Conservation (phyloP, 2,797 vertebrate species). For the Centroberyx gerrardi region DNA sequence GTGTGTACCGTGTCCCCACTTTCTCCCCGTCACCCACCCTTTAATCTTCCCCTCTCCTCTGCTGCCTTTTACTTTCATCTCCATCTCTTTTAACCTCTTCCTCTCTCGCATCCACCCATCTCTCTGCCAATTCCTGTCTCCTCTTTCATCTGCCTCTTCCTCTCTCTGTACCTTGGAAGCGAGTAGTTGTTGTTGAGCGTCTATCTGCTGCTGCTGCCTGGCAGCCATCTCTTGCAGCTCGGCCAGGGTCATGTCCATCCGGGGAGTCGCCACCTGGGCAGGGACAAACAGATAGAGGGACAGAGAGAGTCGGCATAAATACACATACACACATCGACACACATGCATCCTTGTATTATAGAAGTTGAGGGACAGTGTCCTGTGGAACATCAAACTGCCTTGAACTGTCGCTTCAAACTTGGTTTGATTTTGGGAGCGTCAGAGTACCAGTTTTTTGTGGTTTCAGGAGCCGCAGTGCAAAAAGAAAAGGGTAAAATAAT, state of each 20-base stretch:
- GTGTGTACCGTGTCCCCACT: not conserved
- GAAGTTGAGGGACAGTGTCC: not conserved
- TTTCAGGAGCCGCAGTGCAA: too few relatives aligned
- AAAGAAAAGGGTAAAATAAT: too few relatives aligned
- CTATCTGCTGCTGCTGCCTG: conserved; percentile 97
- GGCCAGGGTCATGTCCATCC: conserved; percentile 96
- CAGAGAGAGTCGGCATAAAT: not conserved
- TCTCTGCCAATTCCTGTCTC: conserved; percentile 6
- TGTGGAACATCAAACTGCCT: too few relatives aligned
- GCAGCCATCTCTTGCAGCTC: conserved; percentile 99
- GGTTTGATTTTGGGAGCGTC: too few relatives aligned
- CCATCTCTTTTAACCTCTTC: conserved; percentile 32
- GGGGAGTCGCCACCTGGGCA: conserved; percentile 88
- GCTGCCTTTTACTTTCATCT: conserved; percentile 60
- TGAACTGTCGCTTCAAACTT: too few relatives aligned
- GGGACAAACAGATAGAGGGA: not conserved
- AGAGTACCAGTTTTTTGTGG: too few relatives aligned
- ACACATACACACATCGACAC: not conserved
- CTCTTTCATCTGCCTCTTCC: conserved; percentile 44
- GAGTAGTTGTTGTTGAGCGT: conserved; percentile 94
- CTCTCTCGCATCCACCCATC: conserved; percentile 16
- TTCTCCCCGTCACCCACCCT: conserved; percentile 20
- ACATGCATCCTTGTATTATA: not conserved
- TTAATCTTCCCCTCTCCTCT: conserved; percentile 34
- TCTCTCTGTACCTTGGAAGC: conserved; percentile 91